Evolutionary conservation across 2,113 vertebrate species (phyloP), one percentile per base, ranked within the genome.

Genomic region (Eleginops maclovinus): DNA sequence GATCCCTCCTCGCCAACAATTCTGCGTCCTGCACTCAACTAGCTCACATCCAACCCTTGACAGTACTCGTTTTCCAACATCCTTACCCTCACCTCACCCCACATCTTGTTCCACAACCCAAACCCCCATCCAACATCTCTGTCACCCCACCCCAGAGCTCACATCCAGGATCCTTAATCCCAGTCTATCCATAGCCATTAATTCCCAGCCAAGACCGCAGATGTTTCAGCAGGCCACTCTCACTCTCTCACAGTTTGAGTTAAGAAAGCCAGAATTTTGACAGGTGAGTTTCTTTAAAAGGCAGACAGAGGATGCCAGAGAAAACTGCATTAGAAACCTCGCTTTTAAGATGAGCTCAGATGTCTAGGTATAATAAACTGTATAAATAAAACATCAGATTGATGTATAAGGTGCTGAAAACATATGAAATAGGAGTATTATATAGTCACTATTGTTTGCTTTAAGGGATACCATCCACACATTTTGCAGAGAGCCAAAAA

Each of bases 141-240:
- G 43, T 75, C 66, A 60, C 59, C 72, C 75, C 72, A 68, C 65
- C 68, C 71, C 81, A 81, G 56, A 82, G 63, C 56, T 73, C 56
- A 60, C 64, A 72, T 76, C 63, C 79, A 75, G 53, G 60, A 78
- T 41, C 40, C 41, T 74, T 85, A 87, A 91, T 87, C 86, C 87
- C 75, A 72, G 72, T 75, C 73, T 68, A 67, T 83, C 72, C 84
- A 47, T 22, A 69, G 71, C 76, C 81, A 73, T 86, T 87, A 70
- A 82, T 83, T 89, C 77, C 73, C 53, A 71, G 83, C 91, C 87
- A 90, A 89, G 60, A 84, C 77, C 82, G 83, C 90, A 91, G 77
- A 90, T 89, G 82, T 89, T 87, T 71, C 31, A 79, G 51, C 75
- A 56, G 46, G 74, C 75, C 16, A 14, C 72, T 69, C 69, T 77